Percentiles rank a stretch among this genome's conserved stretches.
Conservation (phyloP, 2,797 vertebrate genomes). For the Percopsis omiscomaycus region DNA sequence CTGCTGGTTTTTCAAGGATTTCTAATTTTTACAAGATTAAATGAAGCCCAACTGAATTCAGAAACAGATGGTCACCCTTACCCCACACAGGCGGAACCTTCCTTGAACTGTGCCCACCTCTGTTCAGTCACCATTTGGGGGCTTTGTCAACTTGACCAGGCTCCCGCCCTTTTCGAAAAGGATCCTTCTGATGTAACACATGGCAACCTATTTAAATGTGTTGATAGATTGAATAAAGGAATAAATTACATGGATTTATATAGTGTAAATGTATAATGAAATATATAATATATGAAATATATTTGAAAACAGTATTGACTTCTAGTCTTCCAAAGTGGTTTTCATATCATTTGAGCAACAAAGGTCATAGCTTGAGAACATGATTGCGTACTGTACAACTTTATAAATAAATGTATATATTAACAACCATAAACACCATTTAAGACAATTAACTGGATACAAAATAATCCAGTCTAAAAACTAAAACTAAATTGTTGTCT, state of each 20-base stretch:
- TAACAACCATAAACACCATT: too few relatives aligned
- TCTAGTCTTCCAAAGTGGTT: not conserved
- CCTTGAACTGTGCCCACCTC: conserved; percentile 8
- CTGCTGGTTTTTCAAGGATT: conserved; percentile 25
- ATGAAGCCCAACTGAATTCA: conserved; percentile 44
- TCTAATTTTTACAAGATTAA: conserved; percentile 48
- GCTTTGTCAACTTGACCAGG: conserved; percentile 3
- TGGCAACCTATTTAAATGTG: too few relatives aligned
- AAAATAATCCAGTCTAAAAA: too few relatives aligned
- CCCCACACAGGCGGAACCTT: conserved; percentile 7
- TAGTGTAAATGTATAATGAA: too few relatives aligned
- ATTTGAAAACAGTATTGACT: not conserved
- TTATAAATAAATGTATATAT: too few relatives aligned
- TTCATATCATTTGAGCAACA: not conserved
- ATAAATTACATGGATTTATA: too few relatives aligned
- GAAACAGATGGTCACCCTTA: conserved; percentile 50
- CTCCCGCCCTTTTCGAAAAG: not conserved
- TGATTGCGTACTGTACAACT: too few relatives aligned
- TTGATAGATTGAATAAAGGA: too few relatives aligned
- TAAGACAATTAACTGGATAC: too few relatives aligned
- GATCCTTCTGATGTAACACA: too few relatives aligned
- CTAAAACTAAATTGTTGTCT: too few relatives aligned
- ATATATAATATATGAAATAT: not conserved
- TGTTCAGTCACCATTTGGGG: conserved; percentile 3
- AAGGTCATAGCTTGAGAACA: too few relatives aligned